phyloP scores from a whole-genome alignment of 2,797 vertebrate species.

The Falco berigora region DNA sequence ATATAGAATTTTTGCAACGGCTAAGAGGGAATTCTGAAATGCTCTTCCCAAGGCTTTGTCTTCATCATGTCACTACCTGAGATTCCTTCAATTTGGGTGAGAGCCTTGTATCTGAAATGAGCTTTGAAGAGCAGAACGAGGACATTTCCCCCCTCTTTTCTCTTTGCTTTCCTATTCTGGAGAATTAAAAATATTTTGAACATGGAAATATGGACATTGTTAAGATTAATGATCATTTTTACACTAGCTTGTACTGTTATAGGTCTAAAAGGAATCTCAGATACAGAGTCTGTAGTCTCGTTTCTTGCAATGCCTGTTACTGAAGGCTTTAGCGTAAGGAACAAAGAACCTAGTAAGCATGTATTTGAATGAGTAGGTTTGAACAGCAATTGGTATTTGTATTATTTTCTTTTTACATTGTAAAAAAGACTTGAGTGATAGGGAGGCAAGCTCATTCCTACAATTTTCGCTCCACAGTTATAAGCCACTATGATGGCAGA shows the following conservation, averaged over 20 bases:
- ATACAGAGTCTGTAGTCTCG: neutral
- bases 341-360: neutral
- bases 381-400: neutral
- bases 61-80: neutral
- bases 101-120: neutral
- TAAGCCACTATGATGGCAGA: neutral
- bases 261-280: neutral
- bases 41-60: neutral
- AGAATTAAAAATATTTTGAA: neutral
- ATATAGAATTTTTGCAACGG: constrained; percentile 8
- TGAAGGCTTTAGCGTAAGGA: neutral
- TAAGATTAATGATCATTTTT: neutral
- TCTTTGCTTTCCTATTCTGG: neutral
- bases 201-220: neutral
- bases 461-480: neutral
- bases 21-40: neutral
- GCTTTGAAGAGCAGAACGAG: neutral
- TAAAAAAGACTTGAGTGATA: neutral
- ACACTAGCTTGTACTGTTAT: neutral
- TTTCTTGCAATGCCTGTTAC: neutral
- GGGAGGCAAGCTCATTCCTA: neutral
- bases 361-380: neutral
- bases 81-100: constrained; percentile 4
- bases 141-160: neutral
- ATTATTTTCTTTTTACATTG: neutral